Base-by-base conservation (phyloP, 2,888 invertebrate genomes). In the Scrobipalpa costella region DNA sequence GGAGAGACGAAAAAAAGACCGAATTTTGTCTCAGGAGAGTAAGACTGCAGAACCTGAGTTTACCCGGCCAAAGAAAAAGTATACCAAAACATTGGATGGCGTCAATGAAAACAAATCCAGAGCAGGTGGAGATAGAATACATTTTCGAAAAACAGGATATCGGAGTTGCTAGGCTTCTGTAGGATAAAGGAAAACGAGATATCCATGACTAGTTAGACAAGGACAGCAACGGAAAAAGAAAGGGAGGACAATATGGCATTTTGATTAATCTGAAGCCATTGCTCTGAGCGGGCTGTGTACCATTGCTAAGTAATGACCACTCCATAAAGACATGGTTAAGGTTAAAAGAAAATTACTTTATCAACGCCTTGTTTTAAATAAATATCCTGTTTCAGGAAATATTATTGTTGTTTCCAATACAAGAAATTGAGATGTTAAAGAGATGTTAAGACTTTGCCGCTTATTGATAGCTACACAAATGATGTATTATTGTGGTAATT, bases 281-380 rank as follows among this genome's bases (percentile, higher is more conserved):
- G 87, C 91, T 92, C 92, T 92, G 88, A 86, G 87, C 87, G 87
- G 84, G 84, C 89, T 89, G 87, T 90, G 90, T 90, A 89, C 90
- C 91, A 88, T 88, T 88, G 87, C 90, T 91, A 91, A 91, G 90
- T 91, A 91, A 90, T 91, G 90, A 87, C 90, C 91, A 88, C 87
- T 90, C 91, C 90, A 90, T 90, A 89, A 91, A 90, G 90, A 91
- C 90, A 90, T 88, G 91, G 89, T 90, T 90, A 90, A 90, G 90
- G 91, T 90, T 90, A 90, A 90, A 91, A 91, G 90, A 90, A 91
- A 90, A 91, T 91, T 91, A 91, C 90, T 91, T 90, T 90, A 91
- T 91, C 91, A 91, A 90, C 91, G 90, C 89, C 91, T 90, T 90
- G 90, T 90, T 91, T 91, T 88, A 88, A 91, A 90, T 90, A 91